A percentile compares a stretch with the other conserved stretches of the same genome.
phyloP scores from a whole-genome alignment of 1,140 invertebrate genomes.

The Portunus trituberculatus region DNA sequence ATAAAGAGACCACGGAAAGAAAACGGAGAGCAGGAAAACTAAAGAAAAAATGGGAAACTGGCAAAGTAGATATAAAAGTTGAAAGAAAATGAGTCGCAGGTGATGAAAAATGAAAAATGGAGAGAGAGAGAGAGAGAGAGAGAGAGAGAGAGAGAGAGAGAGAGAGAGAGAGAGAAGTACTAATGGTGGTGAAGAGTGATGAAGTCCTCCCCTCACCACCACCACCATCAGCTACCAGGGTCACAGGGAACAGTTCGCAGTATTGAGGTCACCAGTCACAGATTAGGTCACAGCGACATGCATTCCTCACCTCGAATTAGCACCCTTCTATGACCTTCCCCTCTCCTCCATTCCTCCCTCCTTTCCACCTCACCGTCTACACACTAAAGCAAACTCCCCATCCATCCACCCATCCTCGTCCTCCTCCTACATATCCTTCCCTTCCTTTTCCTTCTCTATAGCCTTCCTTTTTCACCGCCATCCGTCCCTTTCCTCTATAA shows the following conservation, averaged over 20 bases:
- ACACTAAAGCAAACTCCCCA: too few species aligned
- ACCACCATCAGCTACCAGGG: neutral
- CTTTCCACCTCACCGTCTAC: too few species aligned
- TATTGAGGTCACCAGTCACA: neutral
- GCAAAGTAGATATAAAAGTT: neutral
- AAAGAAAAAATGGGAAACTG: neutral
- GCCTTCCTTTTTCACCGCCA: too few species aligned
- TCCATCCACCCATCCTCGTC: neutral
- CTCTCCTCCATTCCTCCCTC: too few species aligned
- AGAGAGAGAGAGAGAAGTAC: neutral
- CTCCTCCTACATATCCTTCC: neutral
- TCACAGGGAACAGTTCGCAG: neutral
- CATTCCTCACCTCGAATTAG: constrained; percentile 11
- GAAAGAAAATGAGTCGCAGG: neutral
- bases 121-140: too few species aligned
- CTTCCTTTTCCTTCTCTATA: neutral
- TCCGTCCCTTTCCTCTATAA: too few species aligned
- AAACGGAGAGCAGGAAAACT: neutral
- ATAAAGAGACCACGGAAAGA: neutral
- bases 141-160: neutral
- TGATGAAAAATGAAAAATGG: neutral
- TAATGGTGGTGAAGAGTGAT: neutral
- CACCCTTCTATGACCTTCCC: neutral
- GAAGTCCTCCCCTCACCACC: neutral
- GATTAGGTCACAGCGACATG: neutral